Evolutionary conservation across 2,888 invertebrate species (phyloP), one percentile per base, ranked within the genome.

Genomic region (Fragum sueziense): DNA sequence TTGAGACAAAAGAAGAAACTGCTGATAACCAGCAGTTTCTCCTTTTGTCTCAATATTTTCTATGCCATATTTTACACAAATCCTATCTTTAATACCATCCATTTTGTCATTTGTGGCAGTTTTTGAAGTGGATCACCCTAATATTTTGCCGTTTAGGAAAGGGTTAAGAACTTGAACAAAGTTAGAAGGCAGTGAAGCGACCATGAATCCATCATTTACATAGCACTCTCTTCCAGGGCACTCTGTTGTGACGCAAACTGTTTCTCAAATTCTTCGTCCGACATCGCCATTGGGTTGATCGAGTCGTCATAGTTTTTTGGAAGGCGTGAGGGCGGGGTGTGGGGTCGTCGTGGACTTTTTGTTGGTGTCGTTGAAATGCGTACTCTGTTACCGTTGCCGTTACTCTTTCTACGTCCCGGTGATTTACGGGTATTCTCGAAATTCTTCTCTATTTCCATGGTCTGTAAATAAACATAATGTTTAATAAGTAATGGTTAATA

Each of bases 221-320:
- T 65, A 11, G 37, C 31, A 52, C 37, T 54, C 22, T 65, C 65
- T 22, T 67, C 83, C 3, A 78, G 73, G 11, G 70, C 65, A 33
- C 80, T 80, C 47, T 74, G 54, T 47, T 72, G 37, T 1, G 76
- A 72, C 1, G 79, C 74, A 79, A 89, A 89, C 47, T 84, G 79
- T 69, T 84, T 84, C 14, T 85, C 62, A 75, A 89, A 89, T 76
- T 89, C 88, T 68, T 89, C 89, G 74, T 89, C 89, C 2, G 83
- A 75, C 84, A 89, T 76, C 11, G 87, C 73, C 81, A 89, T 80
- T 0, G 89, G 88, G 6, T 83, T 86, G 3, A 88, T 86, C 1
- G 89, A 86, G 25, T 87, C 79, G 54, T 83, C 69, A 27, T 82
- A 83, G 70, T 78, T 75, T 59, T 82, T 83, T 9, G 82, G 79